phyloP scores from a whole-genome alignment of 2,888 invertebrate genomes.

The Callimorpha dominula region DNA sequence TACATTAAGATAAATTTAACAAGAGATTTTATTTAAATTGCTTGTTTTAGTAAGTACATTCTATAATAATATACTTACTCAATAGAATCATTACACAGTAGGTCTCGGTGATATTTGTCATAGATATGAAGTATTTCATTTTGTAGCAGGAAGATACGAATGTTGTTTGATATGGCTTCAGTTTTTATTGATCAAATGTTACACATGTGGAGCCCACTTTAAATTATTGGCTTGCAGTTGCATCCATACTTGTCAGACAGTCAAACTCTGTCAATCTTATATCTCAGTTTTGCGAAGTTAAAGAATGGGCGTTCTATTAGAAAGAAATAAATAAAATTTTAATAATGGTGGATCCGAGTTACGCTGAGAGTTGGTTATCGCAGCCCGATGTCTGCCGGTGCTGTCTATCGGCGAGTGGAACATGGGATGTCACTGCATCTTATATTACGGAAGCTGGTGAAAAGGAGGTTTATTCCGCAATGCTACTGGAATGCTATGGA shows the following conservation, averaged over 20 bases:
- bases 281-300: neutral
- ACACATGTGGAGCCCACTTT: neutral
- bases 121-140: neutral
- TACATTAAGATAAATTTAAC: too few species aligned
- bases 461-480: constrained; percentile 64
- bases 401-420: constrained; percentile 63
- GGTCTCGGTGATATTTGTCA: neutral
- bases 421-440: constrained; percentile 60
- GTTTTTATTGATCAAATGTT: neutral
- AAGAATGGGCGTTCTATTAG: neutral
- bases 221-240: neutral
- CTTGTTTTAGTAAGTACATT: too few species aligned
- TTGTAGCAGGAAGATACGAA: neutral
- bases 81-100: too few species aligned
- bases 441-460: constrained; percentile 57
- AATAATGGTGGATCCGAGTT: constrained; percentile 26
- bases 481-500: constrained; percentile 67
- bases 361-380: constrained; percentile 31
- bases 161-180: neutral
- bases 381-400: constrained; percentile 68
- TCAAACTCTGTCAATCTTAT: neutral
- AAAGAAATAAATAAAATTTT: neutral
- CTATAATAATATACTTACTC: too few species aligned
- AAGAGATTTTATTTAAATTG: too few species aligned
- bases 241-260: neutral